Base-by-base conservation (phyloP, 2,113 vertebrate species). In the Trachemys scripta region DNA sequence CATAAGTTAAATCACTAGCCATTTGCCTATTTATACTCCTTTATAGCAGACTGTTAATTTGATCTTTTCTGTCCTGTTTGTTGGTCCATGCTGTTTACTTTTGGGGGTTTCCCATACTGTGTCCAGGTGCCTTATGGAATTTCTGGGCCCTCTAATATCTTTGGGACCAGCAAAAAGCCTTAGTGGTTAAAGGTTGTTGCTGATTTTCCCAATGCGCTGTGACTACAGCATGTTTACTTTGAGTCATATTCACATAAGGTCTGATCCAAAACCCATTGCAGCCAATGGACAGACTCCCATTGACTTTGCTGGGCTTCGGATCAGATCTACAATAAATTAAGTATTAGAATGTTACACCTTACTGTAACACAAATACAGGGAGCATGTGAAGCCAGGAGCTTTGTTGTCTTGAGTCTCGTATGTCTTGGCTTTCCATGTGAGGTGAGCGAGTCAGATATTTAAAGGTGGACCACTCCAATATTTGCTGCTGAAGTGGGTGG, bases 291-390 rank as follows among this genome's bases (percentile, higher is more conserved):
- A 62, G 59, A 57, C 42, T 62, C 27, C 27, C 29, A 31, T 62
- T 14, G 57, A 27, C 12, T 14, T 62, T 29, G 27, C 11, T 62
- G 57, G 29, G 57, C 27, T 31, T 62, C 31, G 57, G 57, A 31
- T 62, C 27, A 3, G 12, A 25, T 25, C 25, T 27, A 27, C 56
- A 57, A 27, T 83, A 27, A 29, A 16, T 53, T 27, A 75, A 14
- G 22, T 78, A 29, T 20, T 81, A 83, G 4, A 80, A 19, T 11
- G 50, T 2, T 7, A 17, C 16, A 9, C 45, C 24, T 16, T 42
- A 17, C 10, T n/a, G 25, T 50, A 31, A 59, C n/a, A 47, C 0
- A 0, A 29, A 2, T 69, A 0, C 8, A 8, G 50, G 16, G 42
- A 69, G 53, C 53, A 29, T 42, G 38, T 5, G 47, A 80, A 65